phyloP scores from a whole-genome alignment of 1,140 invertebrate species.

The Listronotus bonariensis region DNA sequence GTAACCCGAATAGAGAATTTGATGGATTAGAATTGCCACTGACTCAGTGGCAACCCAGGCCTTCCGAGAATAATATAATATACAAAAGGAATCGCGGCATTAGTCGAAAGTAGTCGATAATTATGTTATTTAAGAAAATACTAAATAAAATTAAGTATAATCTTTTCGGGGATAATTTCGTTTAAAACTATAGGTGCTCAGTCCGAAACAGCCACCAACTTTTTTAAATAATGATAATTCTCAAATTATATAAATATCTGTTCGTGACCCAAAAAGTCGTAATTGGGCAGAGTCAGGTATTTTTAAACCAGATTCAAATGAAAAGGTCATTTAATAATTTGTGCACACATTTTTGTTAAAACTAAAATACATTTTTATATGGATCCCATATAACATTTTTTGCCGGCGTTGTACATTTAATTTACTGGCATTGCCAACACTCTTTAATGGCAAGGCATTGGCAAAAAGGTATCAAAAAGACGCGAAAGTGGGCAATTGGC shows the following conservation, averaged over 20 bases:
- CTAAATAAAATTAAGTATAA: constrained; percentile 13
- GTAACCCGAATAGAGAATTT: neutral
- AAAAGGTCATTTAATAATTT: too few species aligned
- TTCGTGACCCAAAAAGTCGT: neutral
- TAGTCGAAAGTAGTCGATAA: constrained; percentile 4
- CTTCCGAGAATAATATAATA: constrained; percentile 20
- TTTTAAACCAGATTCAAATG: too few species aligned
- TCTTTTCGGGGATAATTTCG: neutral
- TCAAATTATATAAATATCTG: constrained; percentile 9
- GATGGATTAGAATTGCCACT: constrained; percentile 15
- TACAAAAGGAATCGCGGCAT: neutral
- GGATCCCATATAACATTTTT: too few species aligned
- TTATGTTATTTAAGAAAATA: constrained; percentile 22
- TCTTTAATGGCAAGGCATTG: too few species aligned
- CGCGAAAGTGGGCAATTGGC: too few species aligned
- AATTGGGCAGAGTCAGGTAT: too few species aligned
- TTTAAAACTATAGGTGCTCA: constrained; percentile 8
- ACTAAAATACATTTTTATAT: too few species aligned
- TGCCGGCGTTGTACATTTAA: too few species aligned
- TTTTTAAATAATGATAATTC: constrained; percentile 9
- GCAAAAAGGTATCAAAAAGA: too few species aligned
- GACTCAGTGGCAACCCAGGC: constrained; percentile 10
- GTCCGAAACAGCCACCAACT: constrained; percentile 5
- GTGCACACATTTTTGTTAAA: too few species aligned
- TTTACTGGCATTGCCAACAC: too few species aligned